phyloP scores from a whole-genome alignment of 2,888 invertebrate species.

The Synergus itoensis region DNA sequence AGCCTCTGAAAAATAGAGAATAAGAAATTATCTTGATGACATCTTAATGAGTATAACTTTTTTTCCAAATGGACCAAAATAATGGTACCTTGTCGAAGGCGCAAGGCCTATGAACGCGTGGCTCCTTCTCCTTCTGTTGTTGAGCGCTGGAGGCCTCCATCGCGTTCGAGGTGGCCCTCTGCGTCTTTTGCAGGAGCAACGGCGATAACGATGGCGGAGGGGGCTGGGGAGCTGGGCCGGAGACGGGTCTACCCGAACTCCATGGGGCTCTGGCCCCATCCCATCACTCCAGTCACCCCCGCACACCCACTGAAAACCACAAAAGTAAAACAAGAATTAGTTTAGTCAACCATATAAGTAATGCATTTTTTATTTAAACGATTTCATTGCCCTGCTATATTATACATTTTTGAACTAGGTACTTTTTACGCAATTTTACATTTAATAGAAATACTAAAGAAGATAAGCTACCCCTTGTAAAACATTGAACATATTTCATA shows the following conservation, averaged over 20 bases:
- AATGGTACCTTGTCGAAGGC: slow-evolving; percentile 79
- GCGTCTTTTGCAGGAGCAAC: slow-evolving; percentile 78
- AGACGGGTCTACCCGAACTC: slow-evolving; percentile 91
- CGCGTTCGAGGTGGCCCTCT: slow-evolving; percentile 76
- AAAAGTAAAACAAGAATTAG: slow-evolving; percentile 8
- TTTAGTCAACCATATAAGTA: not conserved
- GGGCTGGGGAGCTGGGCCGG: slow-evolving; percentile 84
- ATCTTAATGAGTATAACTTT: not conserved
- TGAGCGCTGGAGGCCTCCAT: slow-evolving; percentile 77
- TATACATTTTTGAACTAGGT: no score
- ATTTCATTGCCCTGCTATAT: not conserved
- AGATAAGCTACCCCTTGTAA: no score
- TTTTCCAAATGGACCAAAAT: not conserved
- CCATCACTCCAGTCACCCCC: slow-evolving; percentile 89
- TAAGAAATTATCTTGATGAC: no score
- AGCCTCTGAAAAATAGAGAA: no score
- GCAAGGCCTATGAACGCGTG: slow-evolving; percentile 76
- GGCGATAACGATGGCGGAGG: slow-evolving; percentile 80
- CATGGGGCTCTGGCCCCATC: slow-evolving; percentile 92
- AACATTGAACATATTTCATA: no score
- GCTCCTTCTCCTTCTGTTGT: slow-evolving; percentile 74
- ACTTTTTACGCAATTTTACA: no score
- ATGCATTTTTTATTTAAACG: not conserved
- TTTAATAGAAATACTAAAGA: no score
- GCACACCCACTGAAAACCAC: slow-evolving; percentile 82